Evolutionary conservation across 2,797 vertebrate species (phyloP), one percentile per base, ranked within the genome.

Genomic region (Sebastes paucispinis): DNA sequence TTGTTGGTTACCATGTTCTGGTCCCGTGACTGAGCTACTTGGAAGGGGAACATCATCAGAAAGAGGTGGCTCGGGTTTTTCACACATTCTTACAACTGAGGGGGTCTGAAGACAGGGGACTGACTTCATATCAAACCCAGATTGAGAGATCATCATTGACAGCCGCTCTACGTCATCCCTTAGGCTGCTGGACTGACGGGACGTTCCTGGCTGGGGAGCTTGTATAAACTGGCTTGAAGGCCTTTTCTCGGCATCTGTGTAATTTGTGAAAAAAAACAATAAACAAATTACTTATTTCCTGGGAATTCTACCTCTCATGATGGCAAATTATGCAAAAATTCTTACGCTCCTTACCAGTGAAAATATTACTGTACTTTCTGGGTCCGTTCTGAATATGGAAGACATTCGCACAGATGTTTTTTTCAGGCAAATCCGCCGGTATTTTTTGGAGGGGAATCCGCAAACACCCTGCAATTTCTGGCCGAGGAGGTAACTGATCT

Each of bases 81-180:
- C 75, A 65, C 54, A 27, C 6, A 6, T n/a, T 55, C 29, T 64
- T 6, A 22, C 32, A 39, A 8, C 66, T 9, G 79, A 66, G 9
- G 60, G 3, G 10, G 24, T 77, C 32, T 75, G 82, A 34, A 43
- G 65, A 68, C 52, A 18, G 20, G 18, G 31, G 10, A 69, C 5
- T 0, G 79, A 65, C 8, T 66, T 84, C 24, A 64, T 5, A 58
- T 93, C 83, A 24, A 36, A 64, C 11, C 6, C 76, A 18, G 84
- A 27, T 34, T 84, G 86, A 39, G 79, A 83, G 22, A 80, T 75
- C 3, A 62, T 63, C 32, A n/a, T 10, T 0, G 90, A 89, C 58
- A 88, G 80, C 25, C 81, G 68, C 32, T 82, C 83, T 0, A 92
- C 70, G 2, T 92, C 77, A 6, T 88, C 72, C 32, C 79, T 85